Percentiles rank a stretch among this genome's conserved stretches.
Evolutionary conservation across 2,113 vertebrate species (phyloP).

Genomic region (Centropus bengalensis): DNA sequence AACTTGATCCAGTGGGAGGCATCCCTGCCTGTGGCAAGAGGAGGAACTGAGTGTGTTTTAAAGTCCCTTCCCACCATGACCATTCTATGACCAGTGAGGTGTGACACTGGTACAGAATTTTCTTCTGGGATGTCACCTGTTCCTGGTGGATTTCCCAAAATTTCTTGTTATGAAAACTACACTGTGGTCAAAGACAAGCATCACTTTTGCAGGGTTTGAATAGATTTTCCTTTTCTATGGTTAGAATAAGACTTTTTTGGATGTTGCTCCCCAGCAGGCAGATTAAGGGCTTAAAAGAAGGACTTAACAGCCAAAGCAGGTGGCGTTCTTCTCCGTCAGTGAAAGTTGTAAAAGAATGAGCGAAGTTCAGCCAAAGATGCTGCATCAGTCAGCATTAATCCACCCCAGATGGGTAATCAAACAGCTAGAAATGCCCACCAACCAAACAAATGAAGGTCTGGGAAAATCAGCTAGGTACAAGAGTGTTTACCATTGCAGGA

Average conservation of each 20-base stretch:
- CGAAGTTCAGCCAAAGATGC: background rate
- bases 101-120: background rate
- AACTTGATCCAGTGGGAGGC: too few relatives aligned
- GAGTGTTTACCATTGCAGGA: constrained; percentile 12
- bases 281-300: background rate
- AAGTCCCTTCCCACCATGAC: too few relatives aligned
- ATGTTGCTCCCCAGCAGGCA: background rate
- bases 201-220: background rate
- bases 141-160: background rate
- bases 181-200: background rate
- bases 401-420: constrained; percentile 12
- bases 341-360: background rate
- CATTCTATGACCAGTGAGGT: background rate
- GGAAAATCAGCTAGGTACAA: constrained; percentile 5
- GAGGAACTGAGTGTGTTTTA: too few relatives aligned
- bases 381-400: background rate
- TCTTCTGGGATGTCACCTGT: background rate
- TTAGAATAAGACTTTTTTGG: background rate
- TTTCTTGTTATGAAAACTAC: background rate
- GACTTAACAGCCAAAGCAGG: background rate
- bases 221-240: background rate
- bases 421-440: background rate
- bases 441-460: constrained; percentile 34
- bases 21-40: too few relatives aligned
- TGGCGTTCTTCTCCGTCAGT: background rate